Evolutionary conservation across 2,888 invertebrate species (phyloP), one percentile per base, ranked within the genome.

Genomic region (Agrypnus murinus): DNA sequence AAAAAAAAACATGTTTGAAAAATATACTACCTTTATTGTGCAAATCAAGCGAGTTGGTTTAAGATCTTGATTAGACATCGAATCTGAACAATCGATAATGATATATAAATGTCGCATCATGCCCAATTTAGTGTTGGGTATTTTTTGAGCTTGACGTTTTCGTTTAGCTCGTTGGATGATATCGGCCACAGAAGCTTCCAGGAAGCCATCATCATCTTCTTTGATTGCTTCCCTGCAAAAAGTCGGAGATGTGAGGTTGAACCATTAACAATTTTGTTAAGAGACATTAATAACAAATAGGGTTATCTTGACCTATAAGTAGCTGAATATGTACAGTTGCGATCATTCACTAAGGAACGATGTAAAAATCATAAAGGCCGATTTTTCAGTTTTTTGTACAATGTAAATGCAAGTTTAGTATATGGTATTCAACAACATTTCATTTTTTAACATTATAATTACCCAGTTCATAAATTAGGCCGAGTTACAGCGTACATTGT

Each of bases 61-160:
- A 55, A 99, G 87, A 86, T 99, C 98, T 81, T 97, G 97, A 78
- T 94, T 94, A 40, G 91, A 90, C 99, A 99, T 99, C 1, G 96
- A 91, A 81, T 95, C 94, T 0, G 99, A 99, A 83, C 95, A 93
- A 85, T 99, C 99, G 2, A 99, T 86, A 17, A 99, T 91, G 1
- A 99, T 86, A 81, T 93, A 95, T 65, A 99, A 85, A 86, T 99
- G 98, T 55, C 99, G 90, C 99, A 99, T 99, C 97, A 99, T 99
- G 38, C 99, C 99, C 34, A 99, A 89, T 67, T 97, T 91, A 46
- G 96, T 92, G 74, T 95, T 94, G 7, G 92, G 90, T 71, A 89
- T 89, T 74, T 92, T 91, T 46, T 92, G 90, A 36, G 90, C 88
- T 72, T 92, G 91, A 0, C 94, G 88, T 82, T 93, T 93, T 34